Conservation (phyloP, 2,888 invertebrate genomes). For the Fabriciana adippe region DNA sequence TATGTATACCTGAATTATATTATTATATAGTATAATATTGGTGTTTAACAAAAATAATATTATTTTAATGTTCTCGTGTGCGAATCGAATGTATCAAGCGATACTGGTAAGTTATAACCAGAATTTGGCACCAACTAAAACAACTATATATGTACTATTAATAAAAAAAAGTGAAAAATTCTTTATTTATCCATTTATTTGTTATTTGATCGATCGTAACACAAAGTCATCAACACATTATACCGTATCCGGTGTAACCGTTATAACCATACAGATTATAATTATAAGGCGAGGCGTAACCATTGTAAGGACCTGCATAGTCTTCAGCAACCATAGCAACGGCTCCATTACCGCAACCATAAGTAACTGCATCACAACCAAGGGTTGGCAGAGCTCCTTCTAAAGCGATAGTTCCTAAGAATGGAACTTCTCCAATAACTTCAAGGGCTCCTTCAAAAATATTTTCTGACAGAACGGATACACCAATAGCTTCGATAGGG, state of each 20-base stretch:
- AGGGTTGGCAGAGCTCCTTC: constrained; percentile 48
- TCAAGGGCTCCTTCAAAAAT: not conserved
- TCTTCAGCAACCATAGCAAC: constrained; percentile 9
- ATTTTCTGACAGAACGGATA: constrained; percentile 44
- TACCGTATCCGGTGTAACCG: not conserved
- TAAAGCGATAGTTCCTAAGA: constrained; percentile 50
- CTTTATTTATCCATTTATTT: not conserved
- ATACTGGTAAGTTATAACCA: not conserved
- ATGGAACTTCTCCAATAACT: constrained; percentile 44
- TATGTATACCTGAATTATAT: too few species aligned
- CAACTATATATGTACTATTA: not conserved
- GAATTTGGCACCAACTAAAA: not conserved
- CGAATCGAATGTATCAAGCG: too few species aligned
- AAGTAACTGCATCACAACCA: constrained; percentile 49
- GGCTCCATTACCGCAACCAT: constrained; percentile 38
- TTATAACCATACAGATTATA: constrained; percentile 10
- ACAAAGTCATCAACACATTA: not conserved
- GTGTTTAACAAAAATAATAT: too few species aligned
- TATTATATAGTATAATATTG: too few species aligned
- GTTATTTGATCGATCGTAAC: constrained; percentile 4
- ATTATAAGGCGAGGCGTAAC: constrained; percentile 7
- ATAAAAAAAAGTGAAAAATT: not conserved
- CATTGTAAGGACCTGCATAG: not conserved
- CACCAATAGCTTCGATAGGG: constrained; percentile 41
- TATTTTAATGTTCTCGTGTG: too few species aligned